Evolutionary conservation across 1,140 invertebrate species (phyloP).

Genomic region (Drosophila sulfurigaster): DNA sequence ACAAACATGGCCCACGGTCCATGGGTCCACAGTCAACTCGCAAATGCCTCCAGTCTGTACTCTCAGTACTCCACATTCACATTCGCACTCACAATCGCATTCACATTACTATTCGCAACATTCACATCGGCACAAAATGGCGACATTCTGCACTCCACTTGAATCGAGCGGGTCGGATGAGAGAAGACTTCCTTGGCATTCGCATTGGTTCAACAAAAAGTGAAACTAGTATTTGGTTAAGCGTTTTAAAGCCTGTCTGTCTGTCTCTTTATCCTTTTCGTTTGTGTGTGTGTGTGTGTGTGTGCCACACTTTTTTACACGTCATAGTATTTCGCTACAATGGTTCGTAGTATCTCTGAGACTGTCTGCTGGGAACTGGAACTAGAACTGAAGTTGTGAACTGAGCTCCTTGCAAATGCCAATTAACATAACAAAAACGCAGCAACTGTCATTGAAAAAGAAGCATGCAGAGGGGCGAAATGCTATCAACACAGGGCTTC

Average conservation of each 20-base stretch:
- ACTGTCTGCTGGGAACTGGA: slow-evolving; percentile 28
- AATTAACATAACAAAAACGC: slow-evolving; percentile 77
- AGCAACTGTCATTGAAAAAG: slow-evolving; percentile 24
- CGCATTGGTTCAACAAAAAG: slow-evolving; percentile 60
- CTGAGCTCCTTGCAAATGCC: slow-evolving; percentile 60
- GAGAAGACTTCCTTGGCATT: slow-evolving; percentile 56
- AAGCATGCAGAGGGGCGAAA: not conserved
- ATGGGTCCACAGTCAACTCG: slow-evolving; percentile 9
- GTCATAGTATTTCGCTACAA: slow-evolving; percentile 8
- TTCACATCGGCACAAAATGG: slow-evolving; percentile 65
- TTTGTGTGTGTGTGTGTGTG: not conserved
- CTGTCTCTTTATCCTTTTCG: not conserved
- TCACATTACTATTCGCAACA: slow-evolving; percentile 30
- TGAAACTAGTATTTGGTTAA: slow-evolving; percentile 80
- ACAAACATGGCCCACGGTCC: slow-evolving; percentile 56
- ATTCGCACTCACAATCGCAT: slow-evolving; percentile 10
- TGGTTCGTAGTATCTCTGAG: not conserved
- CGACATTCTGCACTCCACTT: slow-evolving; percentile 72
- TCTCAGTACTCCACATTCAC: slow-evolving; percentile 25
- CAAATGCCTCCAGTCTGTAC: slow-evolving; percentile 5
- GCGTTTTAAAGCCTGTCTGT: slow-evolving; percentile 65
- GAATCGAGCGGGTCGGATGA: slow-evolving; percentile 19
- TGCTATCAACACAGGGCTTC: slow-evolving; percentile 41
- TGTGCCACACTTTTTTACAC: slow-evolving; percentile 4
- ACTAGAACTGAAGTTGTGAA: slow-evolving; percentile 19